Base-by-base conservation (phyloP, 2,888 invertebrate genomes). In the Selenia dentaria region DNA sequence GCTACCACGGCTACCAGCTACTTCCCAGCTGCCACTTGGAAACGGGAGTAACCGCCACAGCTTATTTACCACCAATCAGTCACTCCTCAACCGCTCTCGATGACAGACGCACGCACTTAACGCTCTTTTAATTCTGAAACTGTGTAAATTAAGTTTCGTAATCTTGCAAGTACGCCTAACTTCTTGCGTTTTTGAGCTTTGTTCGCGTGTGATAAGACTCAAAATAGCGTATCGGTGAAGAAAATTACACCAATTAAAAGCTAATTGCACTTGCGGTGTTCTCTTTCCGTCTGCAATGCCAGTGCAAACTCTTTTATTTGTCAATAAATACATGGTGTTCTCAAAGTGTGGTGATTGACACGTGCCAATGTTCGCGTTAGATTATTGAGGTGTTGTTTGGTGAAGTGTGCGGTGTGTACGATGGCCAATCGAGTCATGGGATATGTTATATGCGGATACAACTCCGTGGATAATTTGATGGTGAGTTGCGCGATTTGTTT, bases 391-490 rank as follows among this genome's bases (percentile, higher is more conserved):
- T 39, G 28, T 14, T 39, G 45, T 38, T 36, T 46, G 26, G 44
- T 53, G 47, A 16, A 35, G 54, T 64, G 53, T 54, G 62, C 64
- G 59, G 65, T 66, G 64, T 37, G 24, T 34, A 49, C 26, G 26
- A 91, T 91, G 91, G 86, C 91, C 47, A 91, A 86, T 62, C 75
- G 80, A 55, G 83, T 92, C 67, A 84, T 92, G 83, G 92, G 92
- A 59, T 92, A 93, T 62, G 92, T 92, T 47, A 91, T 91, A 64
- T 93, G 93, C 79, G 93, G 93, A 54, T 92, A 92, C 64, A 91
- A 90, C 63, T 92, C 93, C 41, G 91, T 92, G 59, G 92, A 93
- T 67, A 92, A 92, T 79, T 66, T 91, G 27, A 66, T 91, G 92
- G 93, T 93, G 73, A 92, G 87, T 37, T 5, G 11, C 8, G 4